Conservation (phyloP, 23 tunicate species). For the Styela plicata region DNA sequence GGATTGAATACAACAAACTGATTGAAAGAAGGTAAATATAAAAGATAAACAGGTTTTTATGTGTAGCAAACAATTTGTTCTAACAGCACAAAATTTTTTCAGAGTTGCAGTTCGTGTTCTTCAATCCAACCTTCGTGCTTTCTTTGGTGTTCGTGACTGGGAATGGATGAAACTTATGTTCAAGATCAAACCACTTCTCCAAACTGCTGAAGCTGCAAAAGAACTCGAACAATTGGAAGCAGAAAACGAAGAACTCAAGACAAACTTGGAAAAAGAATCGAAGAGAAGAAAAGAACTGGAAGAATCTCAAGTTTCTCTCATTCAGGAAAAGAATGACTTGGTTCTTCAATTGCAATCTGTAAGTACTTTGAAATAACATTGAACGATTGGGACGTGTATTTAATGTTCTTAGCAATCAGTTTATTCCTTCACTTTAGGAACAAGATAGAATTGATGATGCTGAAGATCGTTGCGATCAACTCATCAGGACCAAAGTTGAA, state of each 20-base stretch:
- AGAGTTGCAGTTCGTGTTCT: constrained; percentile 87
- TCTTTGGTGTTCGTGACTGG: constrained; percentile 86
- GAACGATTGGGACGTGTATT: background rate
- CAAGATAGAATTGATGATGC: constrained; percentile 94
- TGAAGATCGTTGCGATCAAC: constrained; percentile 90
- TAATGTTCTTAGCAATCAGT: too few species aligned
- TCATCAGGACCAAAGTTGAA: constrained; percentile 83
- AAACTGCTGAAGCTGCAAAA: constrained; percentile 90
- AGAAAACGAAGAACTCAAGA: constrained; percentile 79
- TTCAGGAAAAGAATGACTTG: constrained; percentile 94
- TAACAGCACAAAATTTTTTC: too few species aligned
- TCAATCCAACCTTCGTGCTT: constrained; percentile 87
- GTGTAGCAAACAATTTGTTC: background rate
- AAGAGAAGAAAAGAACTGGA: constrained; percentile 91
- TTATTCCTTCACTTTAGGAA: too few species aligned
- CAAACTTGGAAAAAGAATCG: constrained; percentile 80
- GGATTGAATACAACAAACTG: constrained; percentile 88
- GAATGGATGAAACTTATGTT: constrained; percentile 96
- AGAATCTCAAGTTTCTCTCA: constrained; percentile 77
- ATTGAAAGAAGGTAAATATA: constrained; percentile 71
- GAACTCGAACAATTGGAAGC: constrained; percentile 89
- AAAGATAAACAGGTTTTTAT: background rate
- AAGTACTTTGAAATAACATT: background rate
- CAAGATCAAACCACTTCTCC: constrained; percentile 95
- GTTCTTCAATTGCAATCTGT: constrained; percentile 59